Percentiles rank a stretch among this genome's conserved stretches.
These are phyloP conservation scores for Achlya flavicornis DNA, from an alignment of 2,888 invertebrate species.

Conservation along the genomic window DNA sequence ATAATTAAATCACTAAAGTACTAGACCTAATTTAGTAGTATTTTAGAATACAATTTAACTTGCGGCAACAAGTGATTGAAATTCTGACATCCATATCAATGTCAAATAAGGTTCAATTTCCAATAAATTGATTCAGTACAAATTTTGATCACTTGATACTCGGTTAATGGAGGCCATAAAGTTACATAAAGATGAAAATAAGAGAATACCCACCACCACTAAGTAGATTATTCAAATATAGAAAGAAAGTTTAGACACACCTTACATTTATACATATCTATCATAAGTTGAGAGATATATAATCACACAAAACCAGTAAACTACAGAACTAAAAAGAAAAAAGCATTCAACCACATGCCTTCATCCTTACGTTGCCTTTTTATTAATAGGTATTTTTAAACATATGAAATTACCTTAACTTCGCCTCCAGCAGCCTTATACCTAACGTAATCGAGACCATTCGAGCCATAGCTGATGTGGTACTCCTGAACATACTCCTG, in stretches of 20 bases:
- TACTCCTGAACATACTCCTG: slow-evolving; percentile 97
- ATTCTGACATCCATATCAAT: neutral
- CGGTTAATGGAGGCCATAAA: no score
- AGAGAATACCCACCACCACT: neutral
- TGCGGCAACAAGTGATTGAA: no score
- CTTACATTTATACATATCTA: neutral
- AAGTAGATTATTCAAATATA: neutral
- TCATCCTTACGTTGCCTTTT: neutral
- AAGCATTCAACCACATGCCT: slow-evolving; percentile 5
- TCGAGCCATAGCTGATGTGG: slow-evolving; percentile 95
- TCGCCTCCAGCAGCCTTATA: slow-evolving; percentile 96
- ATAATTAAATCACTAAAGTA: no score
- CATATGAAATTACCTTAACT: slow-evolving; percentile 91
- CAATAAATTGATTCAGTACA: neutral
- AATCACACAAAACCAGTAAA: neutral
- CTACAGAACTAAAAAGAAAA: neutral
- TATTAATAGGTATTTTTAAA: neutral
- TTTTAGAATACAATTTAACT: neutral
- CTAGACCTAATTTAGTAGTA: no score
- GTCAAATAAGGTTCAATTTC: neutral
- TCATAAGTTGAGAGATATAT: neutral
- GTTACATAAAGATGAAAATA: no score
- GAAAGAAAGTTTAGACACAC: no score
- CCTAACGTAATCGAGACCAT: slow-evolving; percentile 94
- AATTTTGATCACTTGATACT: neutral